These are phyloP conservation scores for Hydropsyche betteni DNA, from an alignment of 2,888 invertebrate genomes.

Conservation along the genomic window DNA sequence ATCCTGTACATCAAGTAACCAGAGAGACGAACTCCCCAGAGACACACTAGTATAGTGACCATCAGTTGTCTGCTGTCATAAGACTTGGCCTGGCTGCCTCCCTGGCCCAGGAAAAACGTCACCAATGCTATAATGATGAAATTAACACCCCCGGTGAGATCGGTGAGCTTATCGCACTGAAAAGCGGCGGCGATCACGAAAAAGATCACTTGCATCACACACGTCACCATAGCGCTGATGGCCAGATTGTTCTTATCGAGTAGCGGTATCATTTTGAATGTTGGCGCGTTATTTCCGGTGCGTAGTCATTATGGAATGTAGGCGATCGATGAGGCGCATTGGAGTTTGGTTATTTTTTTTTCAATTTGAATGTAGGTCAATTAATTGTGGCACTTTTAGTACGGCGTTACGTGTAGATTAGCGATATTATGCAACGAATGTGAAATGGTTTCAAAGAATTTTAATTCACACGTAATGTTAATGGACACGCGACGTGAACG, in stretches of 20 bases:
- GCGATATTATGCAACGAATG: too few relatives aligned
- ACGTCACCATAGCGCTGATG: constrained; percentile 85
- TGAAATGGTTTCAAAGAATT: too few relatives aligned
- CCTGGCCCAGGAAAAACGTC: constrained; percentile 87
- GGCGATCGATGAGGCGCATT: too few relatives aligned
- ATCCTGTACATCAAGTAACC: constrained; percentile 91
- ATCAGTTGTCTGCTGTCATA: constrained; percentile 91
- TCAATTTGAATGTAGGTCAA: not conserved
- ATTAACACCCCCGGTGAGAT: constrained; percentile 93
- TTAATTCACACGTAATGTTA: too few relatives aligned
- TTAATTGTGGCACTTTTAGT: not conserved
- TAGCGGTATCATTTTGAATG: constrained; percentile 72
- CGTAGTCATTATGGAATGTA: not conserved
- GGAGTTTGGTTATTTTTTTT: too few relatives aligned
- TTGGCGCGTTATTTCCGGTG: not conserved
- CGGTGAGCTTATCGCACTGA: constrained; percentile 90
- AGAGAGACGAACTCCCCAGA: constrained; percentile 88
- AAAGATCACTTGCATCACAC: constrained; percentile 86
- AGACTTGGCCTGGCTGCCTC: constrained; percentile 73
- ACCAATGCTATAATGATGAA: constrained; percentile 89
- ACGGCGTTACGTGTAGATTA: not conserved
- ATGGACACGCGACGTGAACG: too few relatives aligned
- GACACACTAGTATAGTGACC: constrained; percentile 86
- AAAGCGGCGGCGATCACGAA: constrained; percentile 86
- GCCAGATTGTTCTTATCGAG: constrained; percentile 87